Base-by-base conservation (phyloP, 2,113 vertebrate species). In the Pholis gunnellus region DNA sequence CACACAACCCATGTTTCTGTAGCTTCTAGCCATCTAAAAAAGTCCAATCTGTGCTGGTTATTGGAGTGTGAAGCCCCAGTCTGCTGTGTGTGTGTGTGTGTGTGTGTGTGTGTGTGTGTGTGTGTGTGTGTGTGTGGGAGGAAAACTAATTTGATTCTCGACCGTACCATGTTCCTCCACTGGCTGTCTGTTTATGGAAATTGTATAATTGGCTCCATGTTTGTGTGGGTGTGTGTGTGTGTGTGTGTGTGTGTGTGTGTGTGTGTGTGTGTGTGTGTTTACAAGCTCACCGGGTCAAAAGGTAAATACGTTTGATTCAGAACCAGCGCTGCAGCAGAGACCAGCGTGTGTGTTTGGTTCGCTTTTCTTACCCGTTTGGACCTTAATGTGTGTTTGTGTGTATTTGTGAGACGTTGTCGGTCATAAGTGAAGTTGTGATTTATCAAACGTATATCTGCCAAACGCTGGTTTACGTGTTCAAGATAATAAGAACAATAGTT, bases 1-100 rank as follows among this genome's bases (percentile, higher is more conserved):
- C 31, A 75, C 22, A 71, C 34, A 69, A 17, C 25, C 42, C 48
- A 78, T 64, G n/a, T 76, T 79, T 63, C 27, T 81, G 79, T 68
- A 78, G 59, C 66, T 74, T 61, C 29, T 31, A 54, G 78, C 59
- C 76, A 68, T 61, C 56, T 18, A 48, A 84, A 60, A 78, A 85
- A 86, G 78, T 64, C 84, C 84, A 87, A 87, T 89, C 88, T 92
- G 82, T 72, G 84, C 75, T 86, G 78, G 44, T 82, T 87, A 91
- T 52, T 88, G 84, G 84, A 89, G 88, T 90, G 85, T 90, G 83
- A 92, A 86, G 84, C 87, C 69, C 59, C 90, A 89, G 89, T 83
- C 87, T 91, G 87, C 72, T 57, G 46, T 40, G 69, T 57, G 50
- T 59, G 52, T 78, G 57, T 76, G 70, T 78, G 65, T 72, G 40